phyloP scores from a whole-genome alignment of 2,888 invertebrate genomes.

The Schrankia costaestrigalis region DNA sequence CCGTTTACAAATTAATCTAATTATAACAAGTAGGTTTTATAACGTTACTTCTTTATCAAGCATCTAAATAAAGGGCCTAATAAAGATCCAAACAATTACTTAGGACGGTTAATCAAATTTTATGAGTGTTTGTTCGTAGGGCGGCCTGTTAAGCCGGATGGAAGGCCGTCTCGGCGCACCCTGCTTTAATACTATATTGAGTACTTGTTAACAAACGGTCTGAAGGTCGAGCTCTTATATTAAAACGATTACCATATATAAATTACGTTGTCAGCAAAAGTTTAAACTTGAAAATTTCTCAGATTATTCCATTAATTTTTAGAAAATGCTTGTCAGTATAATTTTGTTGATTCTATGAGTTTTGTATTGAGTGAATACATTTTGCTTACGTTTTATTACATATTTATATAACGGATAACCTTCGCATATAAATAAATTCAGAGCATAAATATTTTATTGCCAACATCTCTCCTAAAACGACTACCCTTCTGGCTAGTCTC shows the following conservation, averaged over 20 bases:
- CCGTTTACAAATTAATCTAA: conserved; percentile 9
- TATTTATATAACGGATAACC: conserved; percentile 58
- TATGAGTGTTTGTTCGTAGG: conserved; percentile 43
- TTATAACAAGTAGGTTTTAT: too few species aligned
- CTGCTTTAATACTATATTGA: conserved; percentile 40
- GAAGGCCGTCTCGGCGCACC: conserved; percentile 47
- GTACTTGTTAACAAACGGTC: conserved; percentile 39
- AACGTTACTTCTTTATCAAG: too few species aligned
- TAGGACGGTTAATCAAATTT: conserved; percentile 43
- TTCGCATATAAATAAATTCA: conserved; percentile 51
- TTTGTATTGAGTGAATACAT: conserved; percentile 52
- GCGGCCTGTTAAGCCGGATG: conserved; percentile 46
- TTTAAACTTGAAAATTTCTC: too few species aligned
- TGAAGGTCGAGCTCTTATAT: too few species aligned
- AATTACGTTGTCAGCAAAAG: too few species aligned
- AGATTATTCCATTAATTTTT: too few species aligned
- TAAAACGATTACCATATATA: too few species aligned
- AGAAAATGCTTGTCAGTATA: too few species aligned
- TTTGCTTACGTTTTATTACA: conserved; percentile 53
- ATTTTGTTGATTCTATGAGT: conserved; percentile 35
- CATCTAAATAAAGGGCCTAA: too few species aligned
- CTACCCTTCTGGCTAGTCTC: conserved; percentile 25
- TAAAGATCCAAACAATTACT: too few species aligned
- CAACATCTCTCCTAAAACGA: conserved; percentile 29
- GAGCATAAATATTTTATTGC: conserved; percentile 54